Conservation (phyloP, 2,797 vertebrate species). For the Nannoperca australis region DNA sequence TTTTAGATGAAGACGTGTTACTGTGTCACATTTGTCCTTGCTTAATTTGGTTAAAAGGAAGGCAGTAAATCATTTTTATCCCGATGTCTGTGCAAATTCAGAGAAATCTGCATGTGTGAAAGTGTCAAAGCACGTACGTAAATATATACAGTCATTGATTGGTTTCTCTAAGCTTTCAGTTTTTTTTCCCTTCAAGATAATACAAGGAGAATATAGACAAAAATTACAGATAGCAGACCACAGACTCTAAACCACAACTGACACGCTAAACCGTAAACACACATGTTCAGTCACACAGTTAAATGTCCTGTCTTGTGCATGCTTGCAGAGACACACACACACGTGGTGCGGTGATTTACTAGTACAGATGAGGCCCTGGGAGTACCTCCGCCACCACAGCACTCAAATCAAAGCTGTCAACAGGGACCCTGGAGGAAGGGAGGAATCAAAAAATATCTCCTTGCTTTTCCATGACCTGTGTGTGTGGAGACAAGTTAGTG, state of each 20-base stretch:
- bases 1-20: conserved; percentile 55
- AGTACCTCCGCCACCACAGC: conserved; percentile 74
- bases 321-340: conserved; percentile 31
- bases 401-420: conserved; percentile 83
- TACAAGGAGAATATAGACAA: neutral
- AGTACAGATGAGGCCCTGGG: conserved; percentile 76
- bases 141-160: conserved; percentile 19
- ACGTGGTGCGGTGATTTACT: conserved; percentile 73
- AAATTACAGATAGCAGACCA: conserved; percentile 5
- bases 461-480: conserved; percentile 68
- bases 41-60: conserved; percentile 75
- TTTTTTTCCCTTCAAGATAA: neutral
- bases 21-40: conserved; percentile 48
- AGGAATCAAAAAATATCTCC: conserved; percentile 79
- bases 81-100: conserved; percentile 31
- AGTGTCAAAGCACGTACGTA: neutral
- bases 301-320: conserved; percentile 44
- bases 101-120: conserved; percentile 43
- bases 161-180: neutral
- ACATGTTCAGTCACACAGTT: conserved; percentile 45
- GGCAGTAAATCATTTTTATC: conserved; percentile 70
- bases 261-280: conserved; percentile 35
- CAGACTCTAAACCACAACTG: conserved; percentile 11
- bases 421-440: conserved; percentile 76
- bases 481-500: conserved; percentile 50